phyloP scores from a whole-genome alignment of 2,888 invertebrate species.

The Liodrosophila aerea region DNA sequence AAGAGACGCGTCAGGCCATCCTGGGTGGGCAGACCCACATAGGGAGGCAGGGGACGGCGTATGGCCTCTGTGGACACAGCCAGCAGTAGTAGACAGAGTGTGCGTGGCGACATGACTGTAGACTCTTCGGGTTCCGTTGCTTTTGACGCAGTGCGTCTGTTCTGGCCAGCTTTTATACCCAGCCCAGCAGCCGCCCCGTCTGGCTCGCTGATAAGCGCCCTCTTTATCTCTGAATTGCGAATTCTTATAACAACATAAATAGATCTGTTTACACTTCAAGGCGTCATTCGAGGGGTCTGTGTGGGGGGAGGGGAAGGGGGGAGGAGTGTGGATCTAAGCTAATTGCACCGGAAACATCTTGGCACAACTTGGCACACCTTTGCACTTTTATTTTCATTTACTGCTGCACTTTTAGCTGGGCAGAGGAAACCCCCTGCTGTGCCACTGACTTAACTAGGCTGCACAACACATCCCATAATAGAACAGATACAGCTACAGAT shows the following conservation, averaged over 20 bases:
- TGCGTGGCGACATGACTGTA: constrained; percentile 23
- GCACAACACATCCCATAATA: constrained; percentile 17
- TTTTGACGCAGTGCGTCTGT: constrained; percentile 68
- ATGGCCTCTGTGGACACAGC: constrained; percentile 21
- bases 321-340: too few species aligned
- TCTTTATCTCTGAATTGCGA: constrained; percentile 18
- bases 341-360: constrained; percentile 1
- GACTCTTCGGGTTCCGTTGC: constrained; percentile 20
- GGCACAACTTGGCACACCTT: neutral
- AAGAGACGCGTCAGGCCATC: constrained; percentile 70
- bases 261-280: constrained; percentile 14
- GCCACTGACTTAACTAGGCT: constrained; percentile 2
- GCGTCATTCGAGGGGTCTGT: too few species aligned
- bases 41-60: constrained; percentile 56
- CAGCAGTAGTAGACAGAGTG: constrained; percentile 22
- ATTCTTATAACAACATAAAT: constrained; percentile 37
- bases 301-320: too few species aligned
- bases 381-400: constrained; percentile 34
- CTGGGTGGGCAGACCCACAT: constrained; percentile 61
- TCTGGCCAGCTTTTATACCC: constrained; percentile 55
- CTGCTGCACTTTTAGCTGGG: constrained; percentile 16
- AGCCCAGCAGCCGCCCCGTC: constrained; percentile 2
- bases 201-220: constrained; percentile 34
- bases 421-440: neutral
- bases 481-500: too few species aligned